Base-by-base conservation (phyloP, 2,888 invertebrate species). In the Oxystoma pomonae region DNA sequence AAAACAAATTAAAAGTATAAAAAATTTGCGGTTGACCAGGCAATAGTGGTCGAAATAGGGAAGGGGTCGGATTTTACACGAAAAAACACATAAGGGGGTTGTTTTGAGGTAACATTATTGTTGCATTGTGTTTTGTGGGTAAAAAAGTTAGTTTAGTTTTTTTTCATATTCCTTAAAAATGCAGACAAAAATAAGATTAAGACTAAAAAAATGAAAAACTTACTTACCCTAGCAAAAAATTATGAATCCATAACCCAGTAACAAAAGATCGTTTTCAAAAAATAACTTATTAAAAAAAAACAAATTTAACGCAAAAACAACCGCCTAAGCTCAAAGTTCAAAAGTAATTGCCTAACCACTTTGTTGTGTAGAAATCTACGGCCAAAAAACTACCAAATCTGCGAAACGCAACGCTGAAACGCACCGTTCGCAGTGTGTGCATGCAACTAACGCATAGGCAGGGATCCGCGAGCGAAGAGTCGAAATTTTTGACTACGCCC, bases 21-120 rank as follows among this genome's bases (percentile, higher is more conserved):
- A 64, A 58, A 64, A 64, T 66, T 66, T 62, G 64, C 64, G 64
- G 62, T 60, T 60, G 59, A 52, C 62, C n/a, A n/a, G n/a, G n/a
- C n/a, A n/a, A n/a, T n/a, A n/a, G n/a, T n/a, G n/a, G n/a, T n/a
- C n/a, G n/a, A n/a, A n/a, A n/a, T n/a, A n/a, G n/a, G n/a, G n/a
- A n/a, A n/a, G n/a, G n/a, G n/a, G n/a, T n/a, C n/a, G n/a, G n/a
- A n/a, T n/a, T n/a, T n/a, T n/a, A n/a, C n/a, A n/a, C n/a, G n/a
- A n/a, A n/a, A n/a, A n/a, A n/a, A n/a, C n/a, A n/a, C n/a, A n/a
- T n/a, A n/a, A n/a, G n/a, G n/a, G n/a, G n/a, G n/a, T n/a, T n/a
- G n/a, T n/a, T n/a, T n/a, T n/a, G n/a, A n/a, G n/a, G n/a, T n/a
- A n/a, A n/a, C n/a, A n/a, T n/a, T n/a, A n/a, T n/a, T n/a, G n/a